Evolutionary conservation across 2,797 vertebrate species (phyloP).

Genomic region (Pithecia hirsuta): DNA sequence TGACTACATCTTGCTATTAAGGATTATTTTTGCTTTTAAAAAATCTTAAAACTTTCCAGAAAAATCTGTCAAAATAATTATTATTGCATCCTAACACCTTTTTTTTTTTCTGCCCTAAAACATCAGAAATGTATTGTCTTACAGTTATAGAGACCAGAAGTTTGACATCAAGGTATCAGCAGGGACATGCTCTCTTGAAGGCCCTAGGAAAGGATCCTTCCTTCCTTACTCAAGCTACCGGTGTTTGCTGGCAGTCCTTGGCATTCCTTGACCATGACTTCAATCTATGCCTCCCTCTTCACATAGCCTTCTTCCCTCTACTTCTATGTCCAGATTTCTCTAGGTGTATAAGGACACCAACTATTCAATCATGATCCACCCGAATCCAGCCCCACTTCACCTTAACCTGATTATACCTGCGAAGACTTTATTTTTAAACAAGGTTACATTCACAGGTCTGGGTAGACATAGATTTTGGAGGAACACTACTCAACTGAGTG

Average conservation of each 20-base stretch:
- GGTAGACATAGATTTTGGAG: not conserved
- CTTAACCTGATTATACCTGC: not conserved
- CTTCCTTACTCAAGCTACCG: not conserved
- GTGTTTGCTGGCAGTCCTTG: not conserved
- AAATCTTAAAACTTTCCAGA: not conserved
- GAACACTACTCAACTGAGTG: not conserved
- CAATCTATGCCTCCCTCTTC: not conserved
- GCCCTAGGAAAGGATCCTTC: not conserved
- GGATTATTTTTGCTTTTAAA: not conserved
- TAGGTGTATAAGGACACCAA: not conserved
- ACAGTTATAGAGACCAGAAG: not conserved
- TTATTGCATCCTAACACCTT: not conserved
- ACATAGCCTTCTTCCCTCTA: not conserved
- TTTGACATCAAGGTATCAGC: not conserved
- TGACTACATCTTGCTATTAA: not conserved
- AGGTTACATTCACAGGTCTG: not conserved
- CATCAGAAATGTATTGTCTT: not conserved
- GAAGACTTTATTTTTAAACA: not conserved
- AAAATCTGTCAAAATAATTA: not conserved
- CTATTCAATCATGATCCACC: not conserved
- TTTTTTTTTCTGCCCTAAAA: not conserved
- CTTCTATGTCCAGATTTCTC: not conserved
- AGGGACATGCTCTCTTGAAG: not conserved
- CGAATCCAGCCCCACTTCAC: not conserved
- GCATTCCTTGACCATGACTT: not conserved